Base-by-base conservation (phyloP, 1,140 invertebrate species). In the Cydia pomonella region DNA sequence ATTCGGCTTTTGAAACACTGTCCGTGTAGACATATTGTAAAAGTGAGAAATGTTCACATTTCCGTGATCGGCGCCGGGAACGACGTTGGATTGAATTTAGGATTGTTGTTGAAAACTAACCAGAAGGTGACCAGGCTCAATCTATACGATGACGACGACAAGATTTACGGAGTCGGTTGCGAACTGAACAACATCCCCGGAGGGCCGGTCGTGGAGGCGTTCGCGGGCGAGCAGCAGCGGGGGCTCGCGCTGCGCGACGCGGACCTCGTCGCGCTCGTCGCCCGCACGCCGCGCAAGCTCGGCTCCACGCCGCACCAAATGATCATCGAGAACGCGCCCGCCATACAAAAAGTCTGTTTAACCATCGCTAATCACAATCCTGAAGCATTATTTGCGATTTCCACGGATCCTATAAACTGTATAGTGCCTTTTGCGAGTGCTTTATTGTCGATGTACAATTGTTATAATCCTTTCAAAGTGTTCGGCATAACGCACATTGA, bases 401-500 rank as follows among this genome's bases (percentile, higher is more conserved):
- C 85, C 6, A 84, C 85, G 0, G 87, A 82, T 72, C 88, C 86
- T 16, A 79, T 90, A n/a, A 90, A 90, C 38, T 87, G 83, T 12
- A 78, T 90, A 41, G 71, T 90, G n/a, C 87, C 88, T 7, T 87
- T 90, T 73, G 87, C 84, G 12, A 85, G 82, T 66, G 53, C 81
- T 47, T 50, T 90, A 13, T 72, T 90, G 66, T 73, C 78, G 33
- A 85, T 81, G 29, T 88, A 85, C 72, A 79, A 79, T 29, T 62
- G 76, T 3, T 88, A 85, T 62, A 86, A 85, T 76, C 81, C 84
- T 16, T 83, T 75, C 41, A 88, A 88, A 79, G 62, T 90, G 13
- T 85, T 88, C 66, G 87, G 86, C 7, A 81, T 90, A 12, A 88
- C 87, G 6, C 82, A 87, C 16, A 82, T 88, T 9, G 88, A 90